Conservation (phyloP, 2,797 vertebrate genomes). For the Sciaenops ocellatus region DNA sequence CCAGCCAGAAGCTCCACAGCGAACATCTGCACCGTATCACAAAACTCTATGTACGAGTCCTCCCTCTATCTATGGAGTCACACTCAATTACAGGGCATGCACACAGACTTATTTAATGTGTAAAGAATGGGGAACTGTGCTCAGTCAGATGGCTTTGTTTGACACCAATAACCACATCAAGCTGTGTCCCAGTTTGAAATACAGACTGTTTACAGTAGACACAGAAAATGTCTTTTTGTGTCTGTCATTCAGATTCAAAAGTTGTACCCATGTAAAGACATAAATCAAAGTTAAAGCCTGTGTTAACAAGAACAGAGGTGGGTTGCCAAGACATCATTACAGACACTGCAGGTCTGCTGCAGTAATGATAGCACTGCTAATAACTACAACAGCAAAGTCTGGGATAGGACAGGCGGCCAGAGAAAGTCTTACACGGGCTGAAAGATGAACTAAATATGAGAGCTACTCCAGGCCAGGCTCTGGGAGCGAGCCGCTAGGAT, state of each 20-base stretch:
- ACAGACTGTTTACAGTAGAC: constrained; percentile 56
- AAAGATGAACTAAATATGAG: neutral
- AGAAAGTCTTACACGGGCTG: neutral
- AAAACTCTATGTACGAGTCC: constrained; percentile 26
- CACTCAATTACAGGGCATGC: constrained; percentile 60
- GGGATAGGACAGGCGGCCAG: neutral
- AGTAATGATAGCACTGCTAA: constrained; percentile 30
- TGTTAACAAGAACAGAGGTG: constrained; percentile 42
- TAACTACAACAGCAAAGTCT: neutral
- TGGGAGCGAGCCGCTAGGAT: constrained; percentile 6
- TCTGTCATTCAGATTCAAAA: constrained; percentile 52
- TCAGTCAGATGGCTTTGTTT: constrained; percentile 53
- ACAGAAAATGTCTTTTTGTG: constrained; percentile 19
- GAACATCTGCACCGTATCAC: constrained; percentile 57
- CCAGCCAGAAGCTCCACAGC: constrained; percentile 7
- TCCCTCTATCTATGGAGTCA: constrained; percentile 43
- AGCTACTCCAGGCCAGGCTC: neutral
- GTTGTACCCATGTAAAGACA: constrained; percentile 27
- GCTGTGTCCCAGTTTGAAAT: constrained; percentile 36
- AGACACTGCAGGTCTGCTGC: constrained; percentile 23
- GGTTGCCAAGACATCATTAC: constrained; percentile 35
- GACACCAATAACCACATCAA: constrained; percentile 59
- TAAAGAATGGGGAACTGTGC: constrained; percentile 39
- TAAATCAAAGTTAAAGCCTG: constrained; percentile 37
- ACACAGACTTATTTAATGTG: constrained; percentile 38